Base-by-base conservation (phyloP, 2,797 vertebrate species). In the Sebastes iracundus region DNA sequence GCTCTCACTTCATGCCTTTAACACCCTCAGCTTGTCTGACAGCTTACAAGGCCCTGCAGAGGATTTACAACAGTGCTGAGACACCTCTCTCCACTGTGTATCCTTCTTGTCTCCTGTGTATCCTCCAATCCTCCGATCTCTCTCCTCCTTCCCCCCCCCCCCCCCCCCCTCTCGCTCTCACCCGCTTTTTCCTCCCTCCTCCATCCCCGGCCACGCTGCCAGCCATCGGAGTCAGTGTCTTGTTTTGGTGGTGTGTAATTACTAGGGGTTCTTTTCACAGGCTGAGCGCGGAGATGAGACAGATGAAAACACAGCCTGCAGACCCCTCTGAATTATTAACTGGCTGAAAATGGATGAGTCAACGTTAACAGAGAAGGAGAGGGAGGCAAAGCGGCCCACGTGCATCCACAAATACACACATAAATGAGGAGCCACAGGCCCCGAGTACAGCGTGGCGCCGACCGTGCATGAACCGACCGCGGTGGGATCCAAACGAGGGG, bases 261-360 rank as follows among this genome's bases (percentile, higher is more conserved):
- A 84, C 80, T 72, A 6, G 62, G 59, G 83, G 72, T 82, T 81
- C 61, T 83, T 83, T 87, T 86, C 63, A 62, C 69, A 42, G 30
- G 61, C 58, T 42, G 12, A 81, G 71, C 20, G n/a, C 77, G 60
- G 90, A 79, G 85, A 92, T 78, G 79, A 90, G 71, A 83, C 80
- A 71, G 82, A 90, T 90, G 90, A 87, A 91, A 93, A 94, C 81
- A 81, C 88, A 87, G 90, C 88, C 90, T 79, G 88, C 82, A 93
- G 90, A 91, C 87, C 88, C 88, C 83, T 81, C 81, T 95, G 83
- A 95, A 95, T 95, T 94, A 95, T 94, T 94, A 94, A 95, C 80
- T 64, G 81, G 74, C 69, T 67, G 72, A 93, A 93, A 90, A 91
- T 81, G 79, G 87, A 94, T 91, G 90, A 94, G 86, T 94, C 89